These are phyloP conservation scores for Gymnocypris eckloni DNA, from an alignment of 2,797 vertebrate genomes.

Conservation along the genomic window DNA sequence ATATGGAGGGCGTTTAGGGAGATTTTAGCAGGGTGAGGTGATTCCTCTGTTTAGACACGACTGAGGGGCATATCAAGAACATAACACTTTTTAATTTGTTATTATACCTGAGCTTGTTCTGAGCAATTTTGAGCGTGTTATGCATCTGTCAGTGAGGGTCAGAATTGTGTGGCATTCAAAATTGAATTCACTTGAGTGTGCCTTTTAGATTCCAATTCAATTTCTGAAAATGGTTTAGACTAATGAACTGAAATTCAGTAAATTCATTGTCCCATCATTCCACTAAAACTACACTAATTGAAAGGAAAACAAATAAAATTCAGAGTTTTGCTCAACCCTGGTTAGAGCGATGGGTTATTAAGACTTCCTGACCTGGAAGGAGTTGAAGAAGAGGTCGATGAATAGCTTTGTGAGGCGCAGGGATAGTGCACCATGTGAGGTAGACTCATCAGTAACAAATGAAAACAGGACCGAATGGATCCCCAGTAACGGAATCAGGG, in stretches of 20 bases:
- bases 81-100: background rate
- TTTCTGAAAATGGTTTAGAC: background rate
- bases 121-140: background rate
- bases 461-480: constrained; percentile 93
- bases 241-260: background rate
- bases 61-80: background rate
- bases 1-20: background rate
- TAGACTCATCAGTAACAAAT: constrained; percentile 89
- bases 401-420: constrained; percentile 92
- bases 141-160: background rate
- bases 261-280: background rate
- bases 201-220: background rate
- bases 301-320: background rate
- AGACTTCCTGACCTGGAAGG: constrained; percentile 86
- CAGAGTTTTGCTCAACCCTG: background rate
- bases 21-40: constrained; percentile 5
- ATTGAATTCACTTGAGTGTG: background rate
- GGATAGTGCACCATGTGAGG: constrained; percentile 74
- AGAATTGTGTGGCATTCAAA: background rate
- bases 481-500: constrained; percentile 93
- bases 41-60: background rate
- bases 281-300: background rate
- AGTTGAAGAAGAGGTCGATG: constrained; percentile 93
- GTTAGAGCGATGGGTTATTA: background rate
- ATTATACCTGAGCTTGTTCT: background rate